A percentile compares a stretch with the other conserved stretches of the same genome.
Evolutionary conservation across 2,113 vertebrate genomes (phyloP).

Genomic region (Sardina pilchardus): DNA sequence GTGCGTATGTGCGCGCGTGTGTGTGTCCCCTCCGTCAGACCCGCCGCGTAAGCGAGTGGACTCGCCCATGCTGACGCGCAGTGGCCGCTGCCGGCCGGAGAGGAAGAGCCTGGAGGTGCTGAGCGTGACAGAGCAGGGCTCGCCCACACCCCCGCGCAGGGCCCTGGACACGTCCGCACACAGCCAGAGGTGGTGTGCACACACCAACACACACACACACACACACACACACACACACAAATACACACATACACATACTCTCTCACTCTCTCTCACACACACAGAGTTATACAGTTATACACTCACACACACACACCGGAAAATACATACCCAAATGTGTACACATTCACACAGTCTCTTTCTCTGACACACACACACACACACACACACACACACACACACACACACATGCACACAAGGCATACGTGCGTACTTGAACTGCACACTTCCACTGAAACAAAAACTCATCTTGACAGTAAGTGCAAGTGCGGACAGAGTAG

Average conservation of each 20-base stretch:
- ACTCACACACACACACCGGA: not conserved
- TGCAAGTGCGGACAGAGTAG: not conserved
- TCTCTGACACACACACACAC: too few relatives aligned
- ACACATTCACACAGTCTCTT: not conserved
- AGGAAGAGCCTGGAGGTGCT: constrained; percentile 91
- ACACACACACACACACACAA: not conserved
- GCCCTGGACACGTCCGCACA: constrained; percentile 88
- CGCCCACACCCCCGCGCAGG: constrained; percentile 84
- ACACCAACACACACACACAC: constrained; percentile 11
- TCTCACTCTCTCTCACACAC: not conserved
- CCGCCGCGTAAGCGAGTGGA: constrained; percentile 91
- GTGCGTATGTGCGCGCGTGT: too few relatives aligned
- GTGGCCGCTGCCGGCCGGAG: constrained; percentile 85
- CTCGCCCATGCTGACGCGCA: constrained; percentile 87
- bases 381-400: not conserved
- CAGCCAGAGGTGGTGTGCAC: constrained; percentile 80
- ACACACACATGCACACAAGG: not conserved
- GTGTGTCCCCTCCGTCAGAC: constrained; percentile 61
- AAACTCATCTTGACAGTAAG: not conserved
- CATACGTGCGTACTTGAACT: not conserved
- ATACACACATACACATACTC: not conserved
- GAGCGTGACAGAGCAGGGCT: constrained; percentile 87
- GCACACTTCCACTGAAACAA: not conserved
- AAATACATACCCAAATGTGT: not conserved
- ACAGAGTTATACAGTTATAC: not conserved